Evolutionary conservation across 2,888 invertebrate species (phyloP).

Genomic region (Crioceris asparagi): DNA sequence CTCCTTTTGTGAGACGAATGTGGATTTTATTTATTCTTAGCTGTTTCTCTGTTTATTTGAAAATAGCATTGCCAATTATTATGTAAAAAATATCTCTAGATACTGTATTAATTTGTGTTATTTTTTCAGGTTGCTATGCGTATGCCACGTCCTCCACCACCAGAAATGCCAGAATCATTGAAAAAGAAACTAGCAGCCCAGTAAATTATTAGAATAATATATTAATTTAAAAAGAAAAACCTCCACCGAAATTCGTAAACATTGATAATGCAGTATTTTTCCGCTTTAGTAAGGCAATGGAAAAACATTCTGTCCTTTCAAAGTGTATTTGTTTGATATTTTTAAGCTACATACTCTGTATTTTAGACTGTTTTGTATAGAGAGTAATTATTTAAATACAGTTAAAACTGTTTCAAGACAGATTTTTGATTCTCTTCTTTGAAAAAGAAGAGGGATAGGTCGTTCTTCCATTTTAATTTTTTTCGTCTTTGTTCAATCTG

Average conservation of each 20-base stretch:
- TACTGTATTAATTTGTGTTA: constrained; percentile 5
- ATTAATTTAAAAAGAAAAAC: not conserved
- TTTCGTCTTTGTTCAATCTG: no score
- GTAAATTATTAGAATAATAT: constrained; percentile 7
- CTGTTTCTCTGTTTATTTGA: no score
- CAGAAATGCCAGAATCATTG: constrained; percentile 89
- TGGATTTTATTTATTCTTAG: no score
- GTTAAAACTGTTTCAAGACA: constrained; percentile 3
- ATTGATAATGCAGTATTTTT: constrained; percentile 2
- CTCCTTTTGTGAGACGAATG: no score
- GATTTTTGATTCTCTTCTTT: not conserved
- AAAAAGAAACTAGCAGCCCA: constrained; percentile 54
- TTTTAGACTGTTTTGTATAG: constrained; percentile 23
- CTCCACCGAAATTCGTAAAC: not conserved
- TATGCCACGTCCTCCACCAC: constrained; percentile 92
- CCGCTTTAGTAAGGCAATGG: no score
- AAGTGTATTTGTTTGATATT: constrained; percentile 2
- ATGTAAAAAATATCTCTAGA: no score
- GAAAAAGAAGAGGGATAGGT: no score
- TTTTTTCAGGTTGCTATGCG: constrained; percentile 50
- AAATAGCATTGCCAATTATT: no score
- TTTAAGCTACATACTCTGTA: constrained; percentile 11
- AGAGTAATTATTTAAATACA: constrained; percentile 16
- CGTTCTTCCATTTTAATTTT: no score
- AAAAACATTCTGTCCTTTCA: no score